Base-by-base conservation (phyloP, 1,140 invertebrate species). In the Dinothrombium tinctorium region DNA sequence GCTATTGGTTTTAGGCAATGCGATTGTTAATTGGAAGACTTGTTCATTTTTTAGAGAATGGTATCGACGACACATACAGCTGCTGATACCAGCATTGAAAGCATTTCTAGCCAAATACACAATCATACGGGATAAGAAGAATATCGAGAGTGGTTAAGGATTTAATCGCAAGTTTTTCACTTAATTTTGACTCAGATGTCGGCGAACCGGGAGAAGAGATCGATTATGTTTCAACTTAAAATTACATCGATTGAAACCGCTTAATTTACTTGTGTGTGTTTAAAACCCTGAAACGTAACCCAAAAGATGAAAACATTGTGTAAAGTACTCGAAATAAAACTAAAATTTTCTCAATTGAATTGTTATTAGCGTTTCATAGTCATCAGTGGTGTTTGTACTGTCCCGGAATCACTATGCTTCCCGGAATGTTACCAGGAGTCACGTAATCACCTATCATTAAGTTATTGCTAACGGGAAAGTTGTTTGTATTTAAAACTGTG, bases 371-470 rank as follows among this genome's bases (percentile, higher is more conserved):
- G n/a, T 8, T 28, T 28, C 7, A 28, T 28, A n/a, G 7, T 35
- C 15, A 35, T 14, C 15, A 7, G 15, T 35, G 17, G 15, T 7
- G 8, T 8, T 35, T 8, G 8, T 35, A 7, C 15, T 35, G 15
- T 20, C 15, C 15, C 8, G 7, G 15, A 15, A 7, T n/a, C 7
- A 35, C 7, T n/a, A 15, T 28, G n/a, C n/a, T 28, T 28, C n/a
- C 7, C n/a, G 7, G 12, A n/a, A 28, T n/a, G 24, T 40, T 40
- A 15, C 38, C 38, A 12, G 38, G 25, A 2, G 25, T 26, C 8
- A 37, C 69, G 56, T 77, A 77, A 55, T 77, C 74, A 40, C 73
- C 74, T 50, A 76, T 77, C 74, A 77, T 76, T 50, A 76, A 62
- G 55, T 71, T 74, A 54, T 69, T 70, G 59, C 72, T 76, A 45